Conservation (phyloP, 35 echinoderm and acorn worm genomes). For the Nesometra sesokonis region DNA sequence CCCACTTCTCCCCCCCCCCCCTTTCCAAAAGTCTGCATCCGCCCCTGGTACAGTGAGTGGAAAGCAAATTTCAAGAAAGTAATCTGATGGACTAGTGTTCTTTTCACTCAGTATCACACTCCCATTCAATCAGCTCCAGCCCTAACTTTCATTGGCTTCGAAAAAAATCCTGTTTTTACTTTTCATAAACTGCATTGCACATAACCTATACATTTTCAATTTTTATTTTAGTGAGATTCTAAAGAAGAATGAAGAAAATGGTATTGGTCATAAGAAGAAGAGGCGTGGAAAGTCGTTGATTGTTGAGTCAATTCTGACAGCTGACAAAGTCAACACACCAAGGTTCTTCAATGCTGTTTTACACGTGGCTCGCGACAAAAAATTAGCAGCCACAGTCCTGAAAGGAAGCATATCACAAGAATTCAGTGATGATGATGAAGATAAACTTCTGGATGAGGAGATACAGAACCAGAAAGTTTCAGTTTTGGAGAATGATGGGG, state of each 20-base stretch:
- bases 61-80: too few relatives aligned
- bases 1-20: too few relatives aligned
- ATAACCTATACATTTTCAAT: not conserved
- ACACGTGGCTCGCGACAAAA: conserved; percentile 45
- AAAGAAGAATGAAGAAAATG: conserved; percentile 76
- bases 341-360: conserved; percentile 93
- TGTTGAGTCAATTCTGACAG: conserved; percentile 71
- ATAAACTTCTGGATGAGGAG: not conserved
- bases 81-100: too few relatives aligned
- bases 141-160: too few relatives aligned
- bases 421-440: conserved; percentile 18
- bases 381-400: conserved; percentile 61
- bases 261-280: conserved; percentile 46
- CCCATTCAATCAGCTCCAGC: too few relatives aligned
- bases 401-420: conserved; percentile 27
- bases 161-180: too few relatives aligned
- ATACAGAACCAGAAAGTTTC: not conserved
- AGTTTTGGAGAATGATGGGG: not conserved
- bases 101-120: too few relatives aligned
- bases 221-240: conserved; percentile 67
- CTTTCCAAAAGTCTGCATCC: too few relatives aligned
- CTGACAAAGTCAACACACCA: conserved; percentile 11
- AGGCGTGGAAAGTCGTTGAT: conserved; percentile 88
- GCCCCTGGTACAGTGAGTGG: too few relatives aligned
- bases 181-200: too few relatives aligned